phyloP scores from a whole-genome alignment of 1,140 invertebrate species.

The Polyergus mexicanus region DNA sequence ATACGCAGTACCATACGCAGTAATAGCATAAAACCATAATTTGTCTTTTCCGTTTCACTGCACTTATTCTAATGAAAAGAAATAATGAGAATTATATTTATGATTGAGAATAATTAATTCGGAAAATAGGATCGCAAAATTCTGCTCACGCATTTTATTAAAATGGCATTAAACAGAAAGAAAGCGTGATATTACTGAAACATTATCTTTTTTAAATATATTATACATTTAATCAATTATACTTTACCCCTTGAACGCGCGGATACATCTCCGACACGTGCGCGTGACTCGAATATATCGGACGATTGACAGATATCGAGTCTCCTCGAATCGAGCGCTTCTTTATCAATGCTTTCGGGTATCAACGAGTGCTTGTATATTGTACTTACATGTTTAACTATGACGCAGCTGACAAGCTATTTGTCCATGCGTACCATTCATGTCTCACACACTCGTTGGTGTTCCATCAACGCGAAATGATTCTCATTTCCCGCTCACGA shows the following conservation, averaged over 20 bases:
- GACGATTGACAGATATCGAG: constrained; percentile 1
- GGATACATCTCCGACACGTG: neutral
- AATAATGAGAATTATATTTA: constrained; percentile 17
- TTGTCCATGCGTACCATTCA: constrained; percentile 36
- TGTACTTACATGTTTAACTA: constrained; percentile 13
- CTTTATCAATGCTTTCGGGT: constrained; percentile 24
- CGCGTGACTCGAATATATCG: neutral
- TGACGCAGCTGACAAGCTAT: constrained; percentile 29
- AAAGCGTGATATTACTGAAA: neutral
- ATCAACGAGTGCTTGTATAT: neutral
- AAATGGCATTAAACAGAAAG: constrained; percentile 19
- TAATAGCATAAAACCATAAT: neutral
- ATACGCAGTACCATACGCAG: neutral
- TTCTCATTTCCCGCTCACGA: constrained; percentile 43
- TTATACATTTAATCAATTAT: neutral
- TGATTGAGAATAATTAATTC: constrained; percentile 9
- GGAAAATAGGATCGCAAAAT: neutral
- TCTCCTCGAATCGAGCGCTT: constrained; percentile 31
- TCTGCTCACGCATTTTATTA: neutral
- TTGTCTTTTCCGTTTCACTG: neutral
- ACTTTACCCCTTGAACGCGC: neutral
- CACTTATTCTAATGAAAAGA: constrained; percentile 24
- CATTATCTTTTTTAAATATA: neutral
- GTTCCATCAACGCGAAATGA: constrained; percentile 33
- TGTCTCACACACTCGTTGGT: constrained; percentile 25